Conservation (phyloP, 2,113 vertebrate species). For the Serilophus lunatus region DNA sequence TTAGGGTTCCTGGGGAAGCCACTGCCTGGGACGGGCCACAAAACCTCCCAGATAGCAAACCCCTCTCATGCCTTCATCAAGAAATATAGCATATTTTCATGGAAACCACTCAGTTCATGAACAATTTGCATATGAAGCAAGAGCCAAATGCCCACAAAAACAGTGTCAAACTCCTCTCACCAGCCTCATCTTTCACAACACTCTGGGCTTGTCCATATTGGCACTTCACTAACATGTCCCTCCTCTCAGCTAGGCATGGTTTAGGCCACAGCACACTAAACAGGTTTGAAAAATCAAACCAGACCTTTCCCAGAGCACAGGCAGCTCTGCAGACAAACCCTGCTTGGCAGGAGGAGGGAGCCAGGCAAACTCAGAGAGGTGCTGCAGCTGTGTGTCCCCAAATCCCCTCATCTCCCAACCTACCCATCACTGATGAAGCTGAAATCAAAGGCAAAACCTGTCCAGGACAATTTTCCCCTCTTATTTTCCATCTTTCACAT, state of each 20-base stretch:
- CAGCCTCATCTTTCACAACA: accelerated
- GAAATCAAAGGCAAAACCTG: not conserved
- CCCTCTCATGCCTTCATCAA: not conserved
- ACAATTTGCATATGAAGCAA: not conserved
- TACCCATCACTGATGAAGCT: not conserved
- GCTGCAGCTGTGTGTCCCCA: accelerated
- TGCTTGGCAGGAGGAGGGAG: not conserved
- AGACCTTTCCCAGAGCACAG: not conserved
- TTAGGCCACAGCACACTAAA: not conserved
- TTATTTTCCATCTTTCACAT: not conserved
- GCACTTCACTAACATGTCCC: accelerated
- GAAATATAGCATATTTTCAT: not conserved
- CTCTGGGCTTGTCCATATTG: accelerated
- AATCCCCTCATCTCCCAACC: not conserved
- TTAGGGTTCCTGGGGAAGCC: too few species aligned
- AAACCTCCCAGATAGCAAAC: not conserved
- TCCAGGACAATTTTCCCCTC: not conserved
- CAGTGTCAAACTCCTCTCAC: not conserved
- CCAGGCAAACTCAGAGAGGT: accelerated
- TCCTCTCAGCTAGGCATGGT: not conserved
- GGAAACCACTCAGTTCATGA: not conserved
- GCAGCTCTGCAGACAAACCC: not conserved
- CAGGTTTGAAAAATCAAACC: not conserved
- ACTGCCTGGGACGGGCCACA: not conserved
- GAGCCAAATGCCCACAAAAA: accelerated